These are phyloP conservation scores for Heliconius himera DNA, from an alignment of 1,140 invertebrate species.

Conservation along the genomic window DNA sequence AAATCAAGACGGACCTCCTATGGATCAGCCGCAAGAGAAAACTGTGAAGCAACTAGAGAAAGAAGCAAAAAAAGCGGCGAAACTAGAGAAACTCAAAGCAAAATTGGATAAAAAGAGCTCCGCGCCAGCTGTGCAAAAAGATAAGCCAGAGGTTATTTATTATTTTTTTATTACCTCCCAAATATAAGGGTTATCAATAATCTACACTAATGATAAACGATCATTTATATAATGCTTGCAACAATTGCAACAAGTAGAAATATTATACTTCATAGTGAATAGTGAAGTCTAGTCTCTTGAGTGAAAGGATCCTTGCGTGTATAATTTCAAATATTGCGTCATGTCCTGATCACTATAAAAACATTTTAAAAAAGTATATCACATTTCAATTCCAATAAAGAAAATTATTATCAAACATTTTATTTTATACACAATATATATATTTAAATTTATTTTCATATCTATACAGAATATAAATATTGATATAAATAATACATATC, in stretches of 20 bases:
- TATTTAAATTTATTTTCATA: not conserved
- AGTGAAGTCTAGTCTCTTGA: not conserved
- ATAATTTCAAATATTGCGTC: slow-evolving; percentile 45
- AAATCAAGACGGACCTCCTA: slow-evolving; percentile 55
- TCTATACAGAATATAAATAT: not conserved
- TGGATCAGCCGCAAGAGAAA: slow-evolving; percentile 84
- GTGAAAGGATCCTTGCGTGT: slow-evolving; percentile 48
- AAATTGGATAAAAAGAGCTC: slow-evolving; percentile 92
- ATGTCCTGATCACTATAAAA: slow-evolving; percentile 22
- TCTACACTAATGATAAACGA: not conserved
- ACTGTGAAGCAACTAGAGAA: slow-evolving; percentile 94
- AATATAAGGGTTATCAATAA: slow-evolving; percentile 11
- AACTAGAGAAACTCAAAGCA: slow-evolving; percentile 95
- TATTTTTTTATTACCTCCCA: not conserved
- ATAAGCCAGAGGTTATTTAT: slow-evolving; percentile 84
- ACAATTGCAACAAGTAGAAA: not conserved
- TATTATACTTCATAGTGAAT: not conserved
- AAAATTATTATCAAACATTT: not conserved
- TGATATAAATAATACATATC: too few relatives aligned
- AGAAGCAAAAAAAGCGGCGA: slow-evolving; percentile 93
- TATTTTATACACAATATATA: not conserved
- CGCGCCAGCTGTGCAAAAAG: slow-evolving; percentile 81
- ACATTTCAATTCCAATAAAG: not conserved
- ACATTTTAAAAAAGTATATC: not conserved
- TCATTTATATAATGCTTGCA: not conserved